Base-by-base conservation (phyloP, 2,888 invertebrate genomes). In the Xestia rhomboidea region DNA sequence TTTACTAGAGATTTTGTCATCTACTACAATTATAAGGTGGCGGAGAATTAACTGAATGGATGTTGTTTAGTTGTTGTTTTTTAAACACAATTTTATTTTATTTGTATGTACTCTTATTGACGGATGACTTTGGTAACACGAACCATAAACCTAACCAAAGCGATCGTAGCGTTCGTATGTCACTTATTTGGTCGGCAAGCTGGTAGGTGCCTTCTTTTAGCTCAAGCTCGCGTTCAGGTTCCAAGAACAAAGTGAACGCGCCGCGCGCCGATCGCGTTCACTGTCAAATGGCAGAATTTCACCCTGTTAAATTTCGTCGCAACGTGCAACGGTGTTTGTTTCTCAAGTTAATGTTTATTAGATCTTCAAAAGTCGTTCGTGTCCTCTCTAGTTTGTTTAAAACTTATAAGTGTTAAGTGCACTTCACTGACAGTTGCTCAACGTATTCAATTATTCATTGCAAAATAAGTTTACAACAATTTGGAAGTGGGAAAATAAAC, bases 371-470 rank as follows among this genome's bases (percentile, higher is more conserved):
- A 49, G 30, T 34, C 15, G n/a, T 60, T 15, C 7, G 60, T 46
- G 18, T 54, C 63, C 63, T 64, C 11, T 46, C 54, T 51, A n/a
- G 66, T 51, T 27, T 54, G 7, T 57, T 57, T 15, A 5, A 18
- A 60, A 78, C 67, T 82, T 57, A 27, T 30, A 3, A 62, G 34
- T 62, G 10, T 21, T 62, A 68, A 81, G 69, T 82, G 77, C 73
- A 73, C 54, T 67, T 51, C 44, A 27, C 30, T 27, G 77, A 73
- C 62, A 34, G 54, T n/a, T 24, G 13, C 5, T 49, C 46, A 34
- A 38, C 7, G n/a, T 49, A 63, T 63, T 70, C 51, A 63, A 21
- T 38, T 13, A 38, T 38, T 38, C 13, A 38, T 57, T 63, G 49
- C 30, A 24, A 54, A 57, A 63, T 49, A 49, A 63, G 21, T 57